Evolutionary conservation across 1,140 invertebrate species (phyloP), one percentile per base, ranked within the genome.

Genomic region (Drosophila suzukii): DNA sequence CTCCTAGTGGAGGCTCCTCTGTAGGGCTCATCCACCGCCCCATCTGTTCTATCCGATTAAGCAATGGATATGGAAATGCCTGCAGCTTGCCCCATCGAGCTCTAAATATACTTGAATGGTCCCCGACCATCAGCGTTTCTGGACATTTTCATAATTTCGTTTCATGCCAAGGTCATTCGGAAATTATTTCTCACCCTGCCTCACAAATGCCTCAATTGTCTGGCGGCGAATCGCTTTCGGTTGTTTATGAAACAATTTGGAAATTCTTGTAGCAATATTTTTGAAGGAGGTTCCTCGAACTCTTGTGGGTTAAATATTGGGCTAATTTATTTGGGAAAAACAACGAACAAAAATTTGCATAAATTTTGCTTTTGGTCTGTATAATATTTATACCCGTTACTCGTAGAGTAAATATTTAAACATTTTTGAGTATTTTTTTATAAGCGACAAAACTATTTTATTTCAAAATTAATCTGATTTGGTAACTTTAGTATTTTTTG

Each of bases 231-330:
- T 65, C 11, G 15, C 27, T n/a, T 7, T 65, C 27, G 17, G 11
- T 75, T 75, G 72, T 65, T 75, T 75, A 75, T 56, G 39, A 65
- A 75, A 75, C 71, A 53, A 57, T 75, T 56, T 75, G 34, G 50
- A 44, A 62, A 51, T 51, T 74, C 34, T 53, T 38, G 53, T 43
- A 61, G 51, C 51, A 11, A 51, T 32, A 54, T 60, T 38, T 27
- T 51, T 46, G 15, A 17, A 15, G 20, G 13, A 34, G 50, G 24
- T 43, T 67, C 50, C 41, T 15, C 38, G 27, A 38, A 47, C 36
- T 63, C 13, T 56, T 8, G 13, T 12, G 2, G 66, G 4, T 68
- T 60, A 17, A 55, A 46, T 39, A 67, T 55, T 12, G 6, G 30
- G 30, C 34, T 36, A 34, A 20, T 41, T 36, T 43, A 43, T 60